Evolutionary conservation across 2,888 invertebrate species (phyloP).

Genomic region (Lasioglossum leucozonium): DNA sequence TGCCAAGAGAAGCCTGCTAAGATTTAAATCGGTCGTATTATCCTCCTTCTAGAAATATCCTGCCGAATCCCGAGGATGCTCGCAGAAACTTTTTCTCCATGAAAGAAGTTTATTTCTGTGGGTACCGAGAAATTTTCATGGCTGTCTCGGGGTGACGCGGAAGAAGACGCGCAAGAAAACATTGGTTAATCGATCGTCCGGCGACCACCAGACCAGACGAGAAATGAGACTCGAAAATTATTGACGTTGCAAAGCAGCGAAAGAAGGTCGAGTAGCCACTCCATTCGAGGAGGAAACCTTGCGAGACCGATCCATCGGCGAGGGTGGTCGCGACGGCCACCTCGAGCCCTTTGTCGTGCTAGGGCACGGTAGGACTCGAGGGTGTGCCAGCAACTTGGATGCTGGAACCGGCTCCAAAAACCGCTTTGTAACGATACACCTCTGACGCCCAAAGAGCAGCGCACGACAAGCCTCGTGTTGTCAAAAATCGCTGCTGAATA

Average conservation of each 20-base stretch:
- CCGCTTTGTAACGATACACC: constrained; percentile 70
- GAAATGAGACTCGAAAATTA: constrained; percentile 27
- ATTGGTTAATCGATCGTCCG: not conserved
- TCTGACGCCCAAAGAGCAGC: not conserved
- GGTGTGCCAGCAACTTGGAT: constrained; percentile 12
- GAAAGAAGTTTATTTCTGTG: not conserved
- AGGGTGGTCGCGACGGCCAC: constrained; percentile 1
- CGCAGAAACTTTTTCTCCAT: not conserved
- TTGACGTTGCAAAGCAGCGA: not conserved
- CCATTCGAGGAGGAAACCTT: constrained; percentile 15
- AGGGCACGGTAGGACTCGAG: constrained; percentile 4
- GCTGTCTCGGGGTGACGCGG: not conserved
- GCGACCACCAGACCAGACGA: not conserved
- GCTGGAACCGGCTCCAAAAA: constrained; percentile 38
- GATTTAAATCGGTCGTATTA: constrained; percentile 69
- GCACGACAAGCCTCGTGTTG: not conserved
- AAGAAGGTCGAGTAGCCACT: constrained; percentile 30
- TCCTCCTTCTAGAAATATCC: constrained; percentile 52
- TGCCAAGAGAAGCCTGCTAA: constrained; percentile 64
- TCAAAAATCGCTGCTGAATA: not conserved
- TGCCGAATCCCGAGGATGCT: constrained; percentile 38
- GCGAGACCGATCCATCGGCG: not conserved
- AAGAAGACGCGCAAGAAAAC: not conserved
- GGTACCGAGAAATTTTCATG: not conserved
- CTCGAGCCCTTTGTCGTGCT: constrained; percentile 12